Evolutionary conservation across 1,140 invertebrate genomes (phyloP), one percentile per base, ranked within the genome.

Genomic region (Campoletis sonorensis): DNA sequence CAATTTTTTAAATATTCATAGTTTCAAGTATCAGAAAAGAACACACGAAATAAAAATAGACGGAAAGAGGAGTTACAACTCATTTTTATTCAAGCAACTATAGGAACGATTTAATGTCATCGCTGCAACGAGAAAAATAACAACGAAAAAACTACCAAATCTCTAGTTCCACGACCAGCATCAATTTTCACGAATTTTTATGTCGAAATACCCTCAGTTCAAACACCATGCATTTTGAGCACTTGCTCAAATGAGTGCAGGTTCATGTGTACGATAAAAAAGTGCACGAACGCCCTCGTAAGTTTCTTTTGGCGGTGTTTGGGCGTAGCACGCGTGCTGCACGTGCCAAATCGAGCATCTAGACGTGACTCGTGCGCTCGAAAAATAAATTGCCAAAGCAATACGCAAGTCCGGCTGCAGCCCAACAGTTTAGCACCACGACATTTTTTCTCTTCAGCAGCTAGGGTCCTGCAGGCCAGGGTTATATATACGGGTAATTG

Each of bases 291-390:
- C 78, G 84, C 83, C 72, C 81, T 77, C 37, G 70, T 64, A 58
- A 82, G 75, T 84, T 88, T 88, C 86, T 86, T 87, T 87, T 85
- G 85, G 84, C 83, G 86, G 86, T 86, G 84, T 82, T 82, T 82
- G 71, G 85, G 83, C 84, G 84, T 85, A 87, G 86, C 86, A 89
- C 88, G 89, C 89, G 88, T 89, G 88, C 86, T 89, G 89, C 90
- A 91, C 90, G 90, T 91, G 90, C 86, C 86, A 79, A 84, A 45
- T 27, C 37, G 51, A 51, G 49, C 2, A 70, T 40, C 27, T 81
- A 86, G 83, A 90, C 89, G 89, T 90, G 89, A 89, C 88, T 90
- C 86, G 87, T 82, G 85, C 86, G 21, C 33, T 54, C 54, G 54
- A 77, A 27, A 27, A 23, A 61, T 64, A 64, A 61, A 61, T 61